Evolutionary conservation across 2,888 invertebrate genomes (phyloP).

Genomic region (Poecilobothrus nobilitatus): DNA sequence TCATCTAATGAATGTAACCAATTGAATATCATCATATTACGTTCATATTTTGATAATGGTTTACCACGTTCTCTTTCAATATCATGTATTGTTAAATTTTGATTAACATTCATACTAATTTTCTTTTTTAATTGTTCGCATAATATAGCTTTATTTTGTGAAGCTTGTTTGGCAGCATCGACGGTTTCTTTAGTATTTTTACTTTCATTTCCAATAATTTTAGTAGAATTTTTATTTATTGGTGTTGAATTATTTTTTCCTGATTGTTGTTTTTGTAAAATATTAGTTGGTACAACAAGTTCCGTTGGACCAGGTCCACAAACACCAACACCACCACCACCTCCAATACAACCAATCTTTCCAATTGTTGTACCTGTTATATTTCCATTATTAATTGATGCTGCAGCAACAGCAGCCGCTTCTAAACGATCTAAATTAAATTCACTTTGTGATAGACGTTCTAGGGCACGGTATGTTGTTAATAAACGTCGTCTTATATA

Average conservation of each 20-base stretch:
- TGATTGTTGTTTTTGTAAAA: constrained; percentile 2
- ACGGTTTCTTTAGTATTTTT: constrained; percentile 9
- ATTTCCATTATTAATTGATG: constrained; percentile 28
- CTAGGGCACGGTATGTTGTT: constrained; percentile 72
- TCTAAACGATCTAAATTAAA: constrained; percentile 70
- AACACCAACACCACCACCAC: too few relatives aligned
- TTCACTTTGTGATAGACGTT: constrained; percentile 74
- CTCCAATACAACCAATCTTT: not conserved
- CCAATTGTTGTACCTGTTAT: not conserved
- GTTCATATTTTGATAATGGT: constrained; percentile 77
- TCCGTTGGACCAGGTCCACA: constrained; percentile 25
- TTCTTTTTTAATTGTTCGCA: constrained; percentile 23
- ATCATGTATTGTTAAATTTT: constrained; percentile 64
- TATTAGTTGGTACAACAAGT: constrained; percentile 24
- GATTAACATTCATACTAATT: constrained; percentile 24
- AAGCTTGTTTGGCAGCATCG: constrained; percentile 7
- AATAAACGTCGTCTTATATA: constrained; percentile 69
- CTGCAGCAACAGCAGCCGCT: constrained; percentile 50
- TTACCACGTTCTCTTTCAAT: constrained; percentile 73
- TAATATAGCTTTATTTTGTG: constrained; percentile 17
- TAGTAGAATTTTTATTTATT: constrained; percentile 31
- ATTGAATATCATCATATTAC: constrained; percentile 94
- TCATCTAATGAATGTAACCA: constrained; percentile 86
- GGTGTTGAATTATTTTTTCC: not conserved
- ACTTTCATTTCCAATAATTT: constrained; percentile 24